A percentile compares a stretch with the other conserved stretches of the same genome.
phyloP scores from a whole-genome alignment of 2,888 invertebrate species.

The Platycnemis pennipes region DNA sequence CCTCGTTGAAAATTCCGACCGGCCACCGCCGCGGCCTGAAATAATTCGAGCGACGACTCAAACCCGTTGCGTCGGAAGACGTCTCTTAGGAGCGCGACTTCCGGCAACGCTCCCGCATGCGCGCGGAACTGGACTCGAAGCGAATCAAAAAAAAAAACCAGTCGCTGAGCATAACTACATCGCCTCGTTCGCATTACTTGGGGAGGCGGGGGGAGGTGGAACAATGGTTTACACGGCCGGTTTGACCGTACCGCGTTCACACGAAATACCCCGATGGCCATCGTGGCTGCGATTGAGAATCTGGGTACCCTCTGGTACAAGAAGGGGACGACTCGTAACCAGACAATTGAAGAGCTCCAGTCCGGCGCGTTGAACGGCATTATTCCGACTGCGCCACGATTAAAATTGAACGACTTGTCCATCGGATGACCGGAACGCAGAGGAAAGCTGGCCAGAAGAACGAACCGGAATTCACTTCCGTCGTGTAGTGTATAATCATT shows the following conservation, averaged over 20 bases:
- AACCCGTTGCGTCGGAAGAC: neutral
- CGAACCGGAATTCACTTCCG: neutral
- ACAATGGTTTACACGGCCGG: no score
- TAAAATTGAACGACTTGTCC: neutral
- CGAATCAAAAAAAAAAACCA: constrained; percentile 3
- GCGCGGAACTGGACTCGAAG: no score
- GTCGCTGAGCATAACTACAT: neutral
- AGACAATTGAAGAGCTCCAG: no score
- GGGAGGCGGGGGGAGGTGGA: no score
- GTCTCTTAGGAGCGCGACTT: neutral
- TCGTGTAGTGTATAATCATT: neutral
- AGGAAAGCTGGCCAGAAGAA: neutral
- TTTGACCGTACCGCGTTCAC: no score
- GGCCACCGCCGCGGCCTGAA: neutral
- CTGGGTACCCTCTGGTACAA: no score
- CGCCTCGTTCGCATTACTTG: no score
- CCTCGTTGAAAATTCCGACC: neutral
- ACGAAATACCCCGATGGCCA: no score
- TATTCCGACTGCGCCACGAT: no score
- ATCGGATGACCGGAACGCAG: neutral
- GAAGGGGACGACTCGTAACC: no score
- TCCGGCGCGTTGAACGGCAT: no score
- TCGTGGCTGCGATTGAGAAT: neutral
- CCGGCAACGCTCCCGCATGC: neutral
- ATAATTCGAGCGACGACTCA: neutral